Evolutionary conservation across 2,888 invertebrate species (phyloP).

Genomic region (Lumbricus terrestris): DNA sequence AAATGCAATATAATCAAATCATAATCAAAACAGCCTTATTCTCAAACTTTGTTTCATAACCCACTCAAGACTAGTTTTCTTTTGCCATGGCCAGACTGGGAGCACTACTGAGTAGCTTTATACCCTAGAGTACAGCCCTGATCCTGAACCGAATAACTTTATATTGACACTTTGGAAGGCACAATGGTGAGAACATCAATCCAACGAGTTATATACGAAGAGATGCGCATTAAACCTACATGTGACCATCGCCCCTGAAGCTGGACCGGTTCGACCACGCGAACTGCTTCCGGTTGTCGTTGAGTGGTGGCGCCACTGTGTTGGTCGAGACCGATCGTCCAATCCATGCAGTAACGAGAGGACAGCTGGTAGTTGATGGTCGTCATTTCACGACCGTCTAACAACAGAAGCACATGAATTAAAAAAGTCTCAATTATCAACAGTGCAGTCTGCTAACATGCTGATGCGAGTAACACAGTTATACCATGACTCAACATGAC

Average conservation of each 20-base stretch:
- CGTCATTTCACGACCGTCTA: constrained; percentile 18
- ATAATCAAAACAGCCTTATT: background rate
- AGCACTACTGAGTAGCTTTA: too few relatives aligned
- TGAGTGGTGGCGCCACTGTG: background rate
- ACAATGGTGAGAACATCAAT: too few relatives aligned
- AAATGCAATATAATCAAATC: background rate
- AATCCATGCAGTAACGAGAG: background rate
- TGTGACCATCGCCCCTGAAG: background rate
- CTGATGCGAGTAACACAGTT: too few relatives aligned
- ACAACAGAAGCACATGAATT: background rate
- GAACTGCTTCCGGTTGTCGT: background rate
- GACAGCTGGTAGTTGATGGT: constrained; percentile 21
- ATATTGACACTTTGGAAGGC: too few relatives aligned
- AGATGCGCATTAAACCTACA: background rate
- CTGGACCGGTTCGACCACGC: background rate
- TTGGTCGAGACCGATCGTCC: constrained; percentile 9
- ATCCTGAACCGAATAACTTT: too few relatives aligned
- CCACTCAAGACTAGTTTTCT: too few relatives aligned
- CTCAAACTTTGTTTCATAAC: too few relatives aligned
- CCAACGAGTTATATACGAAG: too few relatives aligned
- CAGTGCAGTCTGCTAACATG: too few relatives aligned
- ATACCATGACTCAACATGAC: too few relatives aligned
- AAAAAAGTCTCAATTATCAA: background rate
- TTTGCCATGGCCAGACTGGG: too few relatives aligned
- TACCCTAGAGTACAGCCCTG: too few relatives aligned